Conservation (phyloP, 2,113 vertebrate genomes). For the Zeus faber region DNA sequence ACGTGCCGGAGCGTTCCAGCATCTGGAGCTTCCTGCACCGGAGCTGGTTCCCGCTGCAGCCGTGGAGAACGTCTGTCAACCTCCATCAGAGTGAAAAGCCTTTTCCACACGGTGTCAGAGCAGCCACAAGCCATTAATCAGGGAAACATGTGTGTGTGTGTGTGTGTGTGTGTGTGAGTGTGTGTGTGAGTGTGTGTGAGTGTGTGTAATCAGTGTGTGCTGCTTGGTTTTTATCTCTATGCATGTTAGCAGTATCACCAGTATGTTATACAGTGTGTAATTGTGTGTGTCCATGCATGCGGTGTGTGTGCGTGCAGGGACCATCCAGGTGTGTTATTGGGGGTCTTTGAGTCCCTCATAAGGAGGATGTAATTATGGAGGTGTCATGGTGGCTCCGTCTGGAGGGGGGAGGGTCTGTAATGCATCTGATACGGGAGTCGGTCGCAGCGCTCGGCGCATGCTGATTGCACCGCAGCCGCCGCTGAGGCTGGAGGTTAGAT, state of each 20-base stretch:
- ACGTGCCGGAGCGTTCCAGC: too few relatives aligned
- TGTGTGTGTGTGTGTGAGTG: neutral
- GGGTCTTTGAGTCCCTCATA: slow-evolving; percentile 50
- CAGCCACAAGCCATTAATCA: slow-evolving; percentile 80
- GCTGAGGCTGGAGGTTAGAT: slow-evolving; percentile 6
- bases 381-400: slow-evolving; percentile 54
- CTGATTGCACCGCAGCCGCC: slow-evolving; percentile 37
- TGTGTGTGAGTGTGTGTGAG: neutral
- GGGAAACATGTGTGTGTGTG: slow-evolving; percentile 4
- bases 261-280: too few relatives aligned
- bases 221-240: too few relatives aligned
- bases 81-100: slow-evolving; percentile 75
- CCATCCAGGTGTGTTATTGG: slow-evolving; percentile 52
- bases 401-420: slow-evolving; percentile 38
- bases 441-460: slow-evolving; percentile 28
- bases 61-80: slow-evolving; percentile 73
- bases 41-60: too few relatives aligned
- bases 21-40: too few relatives aligned
- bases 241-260: too few relatives aligned
- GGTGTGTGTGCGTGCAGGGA: too few relatives aligned
- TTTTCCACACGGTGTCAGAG: slow-evolving; percentile 71
- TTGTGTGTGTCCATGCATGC: too few relatives aligned
- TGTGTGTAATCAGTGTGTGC: too few relatives aligned
- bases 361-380: slow-evolving; percentile 64
- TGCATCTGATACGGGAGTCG: slow-evolving; percentile 37